Evolutionary conservation across 2,888 invertebrate genomes (phyloP), one percentile per base, ranked within the genome.

Genomic region (Tillus elongatus): DNA sequence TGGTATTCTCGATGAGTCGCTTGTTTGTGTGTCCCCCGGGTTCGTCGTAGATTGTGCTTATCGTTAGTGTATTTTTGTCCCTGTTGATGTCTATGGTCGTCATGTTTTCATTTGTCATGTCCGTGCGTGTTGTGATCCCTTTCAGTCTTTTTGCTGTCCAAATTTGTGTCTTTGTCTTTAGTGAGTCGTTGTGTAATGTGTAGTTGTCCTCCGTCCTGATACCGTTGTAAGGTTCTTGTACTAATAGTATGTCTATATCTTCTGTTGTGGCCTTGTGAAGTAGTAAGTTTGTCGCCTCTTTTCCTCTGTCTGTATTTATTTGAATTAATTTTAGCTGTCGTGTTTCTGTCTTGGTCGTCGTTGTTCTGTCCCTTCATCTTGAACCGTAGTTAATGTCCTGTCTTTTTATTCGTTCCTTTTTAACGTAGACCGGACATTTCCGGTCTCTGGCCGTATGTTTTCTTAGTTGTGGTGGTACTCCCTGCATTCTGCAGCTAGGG

Each of bases 191-290:
- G 15, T 15, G 13, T 4, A n/a, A 4, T 4, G 2, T 15, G 15
- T 15, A 30, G 2, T 36, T n/a, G 1, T 30, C 11, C 6, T 15
- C 27, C 3, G 6, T 2, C 2, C 8, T 12, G 2, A 15, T 1
- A 11, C 10, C 1, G 2, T n/a, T 3, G 14, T 38, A 29, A 3
- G 38, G 38, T 34, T 38, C 38, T 9, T 38, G 33, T 28, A 38
- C 13, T 4, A 33, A 9, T 3, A 19, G 15, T 16, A 38, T 16
- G 30, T 38, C 38, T 8, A 34, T 38, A 11, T 37, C 12, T n/a
- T 34, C 16, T 2, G 33, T 28, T 8, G 3, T 16, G 2, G 33
- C 10, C 13, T 15, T 33, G 2, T 28, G 6, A 2, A 3, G 2
- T 15, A 34, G 8, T 6, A 29, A 12, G 2, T 10, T n/a, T 1